Evolutionary conservation across 1,140 invertebrate genomes (phyloP).

Genomic region (Sesamia nonagrioides): DNA sequence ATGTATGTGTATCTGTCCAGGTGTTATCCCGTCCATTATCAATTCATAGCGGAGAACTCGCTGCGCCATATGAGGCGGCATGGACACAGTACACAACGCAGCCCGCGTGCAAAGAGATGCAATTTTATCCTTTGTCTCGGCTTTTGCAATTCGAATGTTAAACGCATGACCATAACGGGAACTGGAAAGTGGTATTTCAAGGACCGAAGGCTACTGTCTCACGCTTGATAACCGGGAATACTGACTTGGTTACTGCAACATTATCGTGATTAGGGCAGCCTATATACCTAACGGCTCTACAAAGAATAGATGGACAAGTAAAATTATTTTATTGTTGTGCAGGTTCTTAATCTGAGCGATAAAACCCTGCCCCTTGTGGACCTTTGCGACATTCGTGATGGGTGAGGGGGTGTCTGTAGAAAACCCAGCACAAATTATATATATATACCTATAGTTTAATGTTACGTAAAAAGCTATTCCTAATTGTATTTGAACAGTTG

Average conservation of each 20-base stretch:
- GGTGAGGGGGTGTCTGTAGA: no score
- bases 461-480: neutral
- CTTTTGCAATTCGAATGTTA: slow-evolving; percentile 52
- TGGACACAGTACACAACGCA: slow-evolving; percentile 43
- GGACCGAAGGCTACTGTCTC: slow-evolving; percentile 18
- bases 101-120: slow-evolving; percentile 51
- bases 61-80: slow-evolving; percentile 58
- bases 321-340: neutral
- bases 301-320: neutral
- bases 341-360: no score
- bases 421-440: no score
- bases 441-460: no score
- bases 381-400: no score
- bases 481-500: neutral
- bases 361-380: no score
- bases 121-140: slow-evolving; percentile 65
- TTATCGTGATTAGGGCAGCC: neutral
- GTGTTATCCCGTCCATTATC: slow-evolving; percentile 77
- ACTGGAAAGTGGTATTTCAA: slow-evolving; percentile 57
- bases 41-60: slow-evolving; percentile 63
- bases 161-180: slow-evolving; percentile 61
- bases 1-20: slow-evolving; percentile 61
- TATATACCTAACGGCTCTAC: neutral
- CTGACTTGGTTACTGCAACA: slow-evolving; percentile 1
- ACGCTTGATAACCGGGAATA: slow-evolving; percentile 15